Base-by-base conservation (phyloP, 2,888 invertebrate species). In the Nymphalis polychloros region DNA sequence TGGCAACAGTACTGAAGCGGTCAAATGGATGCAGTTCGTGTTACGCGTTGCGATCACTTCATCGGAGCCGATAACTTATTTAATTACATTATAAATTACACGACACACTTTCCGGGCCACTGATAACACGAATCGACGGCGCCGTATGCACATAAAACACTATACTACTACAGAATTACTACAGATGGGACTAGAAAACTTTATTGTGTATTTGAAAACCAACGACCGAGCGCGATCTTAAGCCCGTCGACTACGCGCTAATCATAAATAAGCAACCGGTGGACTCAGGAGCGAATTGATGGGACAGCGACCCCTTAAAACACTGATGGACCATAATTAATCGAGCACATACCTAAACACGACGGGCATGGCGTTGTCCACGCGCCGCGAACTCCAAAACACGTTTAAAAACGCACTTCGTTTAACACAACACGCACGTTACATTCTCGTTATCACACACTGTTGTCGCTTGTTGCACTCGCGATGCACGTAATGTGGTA, bases 271-370 rank as follows among this genome's bases (percentile, higher is more conserved):
- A 57, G 61, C 64, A 57, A 57, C 57, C 57, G 35, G 57, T 57
- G 57, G 35, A 64, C 62, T 59, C 57, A 65, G 64, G 57, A 67
- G 63, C 64, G 46, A 35, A 72, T 69, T 68, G 70, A 73, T 75
- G 84, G 89, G 88, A 86, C 88, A 86, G 79, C 86, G 90, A 89
- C 89, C 87, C 83, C 86, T 83, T 78, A 79, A 78, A 72, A 78
- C 82, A 84, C 83, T 87, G 87, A 90, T 89, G 89, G 86, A 82
- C 84, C 88, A 88, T 89, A 90, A 90, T 91, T 90, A 90, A 90
- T 89, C 87, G 84, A 80, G 81, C 83, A 90, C 92, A 89, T 92
- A 92, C 92, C 92, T 92, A 92, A 91, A 90, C 87, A 86, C 84
- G 82, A 82, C 84, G 84, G 83, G 86, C 90, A 91, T 90, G 86